Conservation (phyloP, 2,113 vertebrate species). For the Leptosomus discolor region DNA sequence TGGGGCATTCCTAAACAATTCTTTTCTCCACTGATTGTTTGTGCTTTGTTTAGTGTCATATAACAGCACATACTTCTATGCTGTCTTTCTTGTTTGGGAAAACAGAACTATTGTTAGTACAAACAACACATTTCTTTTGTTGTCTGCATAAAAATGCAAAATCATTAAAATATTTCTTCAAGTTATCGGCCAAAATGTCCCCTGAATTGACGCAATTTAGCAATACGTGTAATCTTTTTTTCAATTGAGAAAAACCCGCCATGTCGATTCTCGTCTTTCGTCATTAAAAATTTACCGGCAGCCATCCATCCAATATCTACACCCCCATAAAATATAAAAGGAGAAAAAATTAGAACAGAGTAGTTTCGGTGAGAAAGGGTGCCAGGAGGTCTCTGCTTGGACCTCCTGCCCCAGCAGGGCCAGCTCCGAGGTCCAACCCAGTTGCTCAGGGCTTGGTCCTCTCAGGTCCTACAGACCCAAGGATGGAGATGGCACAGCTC, state of each 20-base stretch:
- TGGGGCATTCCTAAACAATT: not conserved
- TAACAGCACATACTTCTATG: not conserved
- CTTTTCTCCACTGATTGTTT: not conserved
- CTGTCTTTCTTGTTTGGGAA: not conserved
- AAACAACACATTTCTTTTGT: not conserved
- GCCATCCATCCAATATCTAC: not conserved
- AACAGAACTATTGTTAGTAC: not conserved
- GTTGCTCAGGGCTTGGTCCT: not conserved
- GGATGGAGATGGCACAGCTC: not conserved
- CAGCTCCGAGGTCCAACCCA: not conserved
- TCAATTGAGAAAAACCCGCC: not conserved
- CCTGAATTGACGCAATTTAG: not conserved
- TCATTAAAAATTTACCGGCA: not conserved
- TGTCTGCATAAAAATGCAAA: not conserved
- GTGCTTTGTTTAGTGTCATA: not conserved
- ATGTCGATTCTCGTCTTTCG: not conserved
- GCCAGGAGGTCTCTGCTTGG: not conserved
- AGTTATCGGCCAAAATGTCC: not conserved
- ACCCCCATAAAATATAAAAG: not conserved
- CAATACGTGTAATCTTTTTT: not conserved
- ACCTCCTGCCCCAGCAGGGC: not conserved
- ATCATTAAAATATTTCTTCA: not conserved
- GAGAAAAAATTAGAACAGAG: not conserved
- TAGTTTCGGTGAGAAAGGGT: not conserved
- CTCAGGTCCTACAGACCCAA: not conserved